Percentiles rank a stretch among this genome's conserved stretches.
Conservation (phyloP, 2,888 invertebrate genomes). For the Thymelicus acteon region DNA sequence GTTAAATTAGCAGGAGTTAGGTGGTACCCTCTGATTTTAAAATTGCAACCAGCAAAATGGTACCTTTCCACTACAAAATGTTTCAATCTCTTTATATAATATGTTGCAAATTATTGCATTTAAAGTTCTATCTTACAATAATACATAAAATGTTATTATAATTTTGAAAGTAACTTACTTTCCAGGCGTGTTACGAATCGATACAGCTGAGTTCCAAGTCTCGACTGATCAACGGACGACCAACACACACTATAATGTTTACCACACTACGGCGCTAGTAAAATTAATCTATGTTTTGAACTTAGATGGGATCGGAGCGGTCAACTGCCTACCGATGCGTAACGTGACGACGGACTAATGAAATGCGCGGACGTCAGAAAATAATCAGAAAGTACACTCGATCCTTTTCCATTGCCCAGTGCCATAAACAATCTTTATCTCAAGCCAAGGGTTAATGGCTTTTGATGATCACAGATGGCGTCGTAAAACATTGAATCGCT, state of each 20-base stretch:
- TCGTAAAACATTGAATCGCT: not conserved
- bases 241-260: not conserved
- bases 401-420: not conserved
- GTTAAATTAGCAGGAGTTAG: too few species aligned
- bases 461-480: not conserved
- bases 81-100: too few species aligned
- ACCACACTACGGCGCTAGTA: not conserved
- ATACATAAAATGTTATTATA: not conserved
- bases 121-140: not conserved
- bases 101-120: too few species aligned
- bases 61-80: too few species aligned
- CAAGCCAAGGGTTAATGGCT: not conserved
- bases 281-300: slow-evolving; percentile 25
- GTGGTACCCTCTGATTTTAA: too few species aligned
- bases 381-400: not conserved
- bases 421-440: not conserved
- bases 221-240: slow-evolving; percentile 11
- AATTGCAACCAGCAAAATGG: too few species aligned
- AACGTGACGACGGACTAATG: not conserved
- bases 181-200: not conserved
- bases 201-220: not conserved
- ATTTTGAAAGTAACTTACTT: slow-evolving; percentile 5
- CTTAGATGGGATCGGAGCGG: slow-evolving; percentile 13
- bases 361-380: not conserved
- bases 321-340: slow-evolving; percentile 7